These are phyloP conservation scores for Spheniscus humboldti DNA, from an alignment of 2,797 vertebrate species.

Conservation along the genomic window DNA sequence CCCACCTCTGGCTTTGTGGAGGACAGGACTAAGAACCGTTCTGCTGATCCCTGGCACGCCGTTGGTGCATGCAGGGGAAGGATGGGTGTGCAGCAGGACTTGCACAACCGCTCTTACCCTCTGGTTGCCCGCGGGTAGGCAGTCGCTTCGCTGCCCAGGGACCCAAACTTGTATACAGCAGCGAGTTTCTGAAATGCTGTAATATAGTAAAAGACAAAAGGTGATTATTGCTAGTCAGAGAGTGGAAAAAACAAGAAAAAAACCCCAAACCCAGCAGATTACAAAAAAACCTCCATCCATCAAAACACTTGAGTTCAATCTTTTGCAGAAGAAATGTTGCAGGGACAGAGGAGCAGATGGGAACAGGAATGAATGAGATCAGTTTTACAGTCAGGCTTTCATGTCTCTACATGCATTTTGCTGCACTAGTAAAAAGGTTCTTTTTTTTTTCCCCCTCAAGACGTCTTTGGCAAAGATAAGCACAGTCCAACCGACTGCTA, in stretches of 20 bases:
- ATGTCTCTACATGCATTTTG: neutral
- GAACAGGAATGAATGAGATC: neutral
- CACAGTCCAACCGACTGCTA: neutral
- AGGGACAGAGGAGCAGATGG: neutral
- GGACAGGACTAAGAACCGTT: rapidly evolving
- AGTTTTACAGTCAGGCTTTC: neutral
- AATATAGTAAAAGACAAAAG: neutral
- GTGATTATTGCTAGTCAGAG: neutral
- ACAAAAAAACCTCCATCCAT: neutral
- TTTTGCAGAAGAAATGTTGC: neutral
- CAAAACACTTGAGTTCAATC: neutral
- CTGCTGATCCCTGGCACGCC: neutral
- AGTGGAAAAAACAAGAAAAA: no score
- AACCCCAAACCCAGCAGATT: rapidly evolving
- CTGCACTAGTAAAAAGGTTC: neutral
- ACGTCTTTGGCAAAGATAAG: neutral
- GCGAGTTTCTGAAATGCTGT: neutral
- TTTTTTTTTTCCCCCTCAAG: neutral
- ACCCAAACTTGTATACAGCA: rapidly evolving
- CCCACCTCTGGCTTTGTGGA: neutral
- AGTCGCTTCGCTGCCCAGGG: neutral
- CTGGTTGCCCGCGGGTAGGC: rapidly evolving
- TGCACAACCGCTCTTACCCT: no score
- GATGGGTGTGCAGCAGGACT: neutral
- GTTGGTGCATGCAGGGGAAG: rapidly evolving